Base-by-base conservation (phyloP, 2,888 invertebrate genomes). In the Lochmaea crataegi region DNA sequence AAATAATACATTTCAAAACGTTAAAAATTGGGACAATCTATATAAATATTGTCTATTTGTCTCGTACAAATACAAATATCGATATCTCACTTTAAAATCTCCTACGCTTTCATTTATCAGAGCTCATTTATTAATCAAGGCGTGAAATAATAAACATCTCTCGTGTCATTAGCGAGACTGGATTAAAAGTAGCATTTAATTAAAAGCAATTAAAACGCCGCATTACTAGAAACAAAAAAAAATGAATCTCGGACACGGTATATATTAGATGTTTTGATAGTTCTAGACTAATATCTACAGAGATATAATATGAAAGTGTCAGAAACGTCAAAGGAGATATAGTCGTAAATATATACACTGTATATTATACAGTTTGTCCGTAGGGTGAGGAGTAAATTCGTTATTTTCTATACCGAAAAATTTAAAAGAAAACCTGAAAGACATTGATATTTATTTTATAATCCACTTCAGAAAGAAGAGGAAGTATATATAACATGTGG, bases 181-280 rank as follows among this genome's bases (percentile, higher is more conserved):
- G 66, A 73, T 70, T 73, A 68, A 71, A 74, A 68, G 68, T 67
- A 67, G 60, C 57, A 71, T 65, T 74, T 68, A 74, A 71, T 71
- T 70, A 38, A 69, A 67, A 60, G 71, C 74, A 74, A 74, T 74
- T 74, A 74, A 73, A 74, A 65, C 75, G 76, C 78, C 75, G 78
- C 66, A 60, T 38, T 60, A 60, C 26, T 14, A 32, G 26, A 38
- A 60, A 38, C 32, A 38, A 38, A 38, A 38, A 32, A 60, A 38
- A 60, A 60, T 32, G 6, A 26, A 60, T 32, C 60, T 60, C 60
- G 12, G 38, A 60, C 60, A 60, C 38, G 60, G 26, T 38, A 38
- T 38, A 60, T 32, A 60, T 60, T 60, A 60, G 60, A 60, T 60
- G 60, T 60, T 60, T 60, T 60, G 60, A 60, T 32, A 60, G 38